phyloP scores from a whole-genome alignment of 2,113 vertebrate species.

The Larimichthys crocea region DNA sequence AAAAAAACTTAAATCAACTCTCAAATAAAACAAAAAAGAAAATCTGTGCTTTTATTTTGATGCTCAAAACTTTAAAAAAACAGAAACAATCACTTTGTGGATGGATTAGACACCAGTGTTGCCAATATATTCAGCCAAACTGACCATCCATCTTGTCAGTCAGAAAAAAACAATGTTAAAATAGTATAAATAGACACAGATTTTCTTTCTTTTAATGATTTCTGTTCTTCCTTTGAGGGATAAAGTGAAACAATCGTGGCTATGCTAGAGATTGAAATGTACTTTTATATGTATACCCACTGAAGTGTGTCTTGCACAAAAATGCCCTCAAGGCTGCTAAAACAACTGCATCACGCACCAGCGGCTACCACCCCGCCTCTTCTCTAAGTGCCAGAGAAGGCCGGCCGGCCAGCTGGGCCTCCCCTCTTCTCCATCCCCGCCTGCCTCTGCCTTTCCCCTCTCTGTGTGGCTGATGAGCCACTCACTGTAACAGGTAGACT shows the following conservation, averaged over 20 bases:
- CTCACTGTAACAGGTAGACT: conserved; percentile 88
- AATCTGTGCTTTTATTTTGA: no score
- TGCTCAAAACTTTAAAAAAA: background rate
- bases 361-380: conserved; percentile 21
- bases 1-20: background rate
- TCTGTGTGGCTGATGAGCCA: conserved; percentile 79
- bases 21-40: no score
- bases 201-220: background rate
- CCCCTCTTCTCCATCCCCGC: conserved; percentile 38
- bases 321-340: conserved; percentile 78
- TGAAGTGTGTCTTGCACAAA: conserved; percentile 23
- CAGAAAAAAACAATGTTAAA: background rate
- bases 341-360: conserved; percentile 83
- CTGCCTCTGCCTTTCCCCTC: background rate
- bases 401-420: conserved; percentile 73
- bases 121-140: background rate
- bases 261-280: background rate
- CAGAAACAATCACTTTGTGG: background rate
- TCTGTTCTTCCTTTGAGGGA: background rate
- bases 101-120: background rate
- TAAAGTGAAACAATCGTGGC: conserved; percentile 11
- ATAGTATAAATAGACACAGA: background rate
- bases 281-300: conserved; percentile 11
- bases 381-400: conserved; percentile 46
- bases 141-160: conserved; percentile 12